Percentiles rank a stretch among this genome's conserved stretches.
Evolutionary conservation across 2,888 invertebrate species (phyloP).

Genomic region (Hipparchia semele): DNA sequence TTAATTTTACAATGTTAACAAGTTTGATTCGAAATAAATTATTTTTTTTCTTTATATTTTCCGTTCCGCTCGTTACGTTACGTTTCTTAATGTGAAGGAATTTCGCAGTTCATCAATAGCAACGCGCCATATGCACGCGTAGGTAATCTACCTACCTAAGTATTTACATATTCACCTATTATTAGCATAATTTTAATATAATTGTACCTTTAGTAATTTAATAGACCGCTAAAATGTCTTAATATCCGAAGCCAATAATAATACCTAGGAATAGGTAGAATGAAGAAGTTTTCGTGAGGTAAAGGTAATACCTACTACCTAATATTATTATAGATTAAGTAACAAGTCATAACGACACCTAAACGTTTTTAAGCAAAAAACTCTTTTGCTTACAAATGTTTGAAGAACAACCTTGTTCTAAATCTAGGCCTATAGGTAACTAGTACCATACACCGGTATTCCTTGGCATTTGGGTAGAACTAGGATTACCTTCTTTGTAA

Average conservation of each 20-base stretch:
- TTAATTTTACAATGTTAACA: slow-evolving; percentile 32
- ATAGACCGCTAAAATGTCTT: slow-evolving; percentile 24
- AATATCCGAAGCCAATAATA: slow-evolving; percentile 14
- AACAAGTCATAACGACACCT: too few relatives aligned
- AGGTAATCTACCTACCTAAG: slow-evolving; percentile 19
- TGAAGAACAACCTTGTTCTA: background rate
- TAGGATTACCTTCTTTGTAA: background rate
- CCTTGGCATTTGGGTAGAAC: background rate
- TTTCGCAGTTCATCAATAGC: slow-evolving; percentile 33
- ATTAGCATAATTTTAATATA: slow-evolving; percentile 28
- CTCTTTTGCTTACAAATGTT: too few relatives aligned
- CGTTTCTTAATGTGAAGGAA: slow-evolving; percentile 38
- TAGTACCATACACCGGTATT: background rate
- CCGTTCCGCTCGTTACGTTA: slow-evolving; percentile 40
- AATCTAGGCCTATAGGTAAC: too few relatives aligned
- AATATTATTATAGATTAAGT: too few relatives aligned
- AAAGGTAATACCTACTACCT: too few relatives aligned
- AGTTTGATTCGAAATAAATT: slow-evolving; percentile 15
- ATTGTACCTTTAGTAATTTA: slow-evolving; percentile 19
- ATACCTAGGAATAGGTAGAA: background rate
- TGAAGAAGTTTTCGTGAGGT: too few relatives aligned
- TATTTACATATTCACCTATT: slow-evolving; percentile 33
- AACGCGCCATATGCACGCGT: slow-evolving; percentile 25
- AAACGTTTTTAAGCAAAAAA: too few relatives aligned
- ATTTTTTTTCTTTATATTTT: slow-evolving; percentile 31